Conservation (phyloP, 1,140 invertebrate species). For the Hesperophylax magnus region DNA sequence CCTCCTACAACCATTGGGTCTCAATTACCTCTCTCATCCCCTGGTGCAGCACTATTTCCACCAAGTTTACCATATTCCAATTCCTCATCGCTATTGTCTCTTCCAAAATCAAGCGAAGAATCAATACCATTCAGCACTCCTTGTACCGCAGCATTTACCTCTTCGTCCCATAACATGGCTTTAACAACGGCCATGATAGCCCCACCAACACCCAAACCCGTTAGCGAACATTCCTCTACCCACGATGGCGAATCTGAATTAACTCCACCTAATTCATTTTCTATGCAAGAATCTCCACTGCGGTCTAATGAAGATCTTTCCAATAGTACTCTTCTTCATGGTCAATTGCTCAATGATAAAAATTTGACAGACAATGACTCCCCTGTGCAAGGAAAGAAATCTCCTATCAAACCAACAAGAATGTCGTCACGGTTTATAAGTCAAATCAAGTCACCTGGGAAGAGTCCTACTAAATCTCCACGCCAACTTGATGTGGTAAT, state of each 20-base stretch:
- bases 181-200: constrained; percentile 82
- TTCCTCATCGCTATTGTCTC: constrained; percentile 69
- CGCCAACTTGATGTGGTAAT: constrained; percentile 68
- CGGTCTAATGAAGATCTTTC: constrained; percentile 51
- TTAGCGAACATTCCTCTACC: constrained; percentile 63
- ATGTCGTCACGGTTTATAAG: constrained; percentile 75
- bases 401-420: constrained; percentile 77
- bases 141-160: constrained; percentile 82
- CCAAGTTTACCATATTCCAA: constrained; percentile 74
- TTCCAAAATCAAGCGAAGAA: constrained; percentile 73
- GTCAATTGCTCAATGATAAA: constrained; percentile 63
- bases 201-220: constrained; percentile 65
- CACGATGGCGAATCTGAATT: constrained; percentile 63
- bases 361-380: constrained; percentile 56
- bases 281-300: constrained; percentile 61
- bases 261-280: constrained; percentile 64
- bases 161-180: constrained; percentile 83
- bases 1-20: constrained; percentile 71
- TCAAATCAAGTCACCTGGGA: constrained; percentile 76
- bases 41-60: constrained; percentile 65
- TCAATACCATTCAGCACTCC: constrained; percentile 67
- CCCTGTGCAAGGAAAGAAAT: constrained; percentile 72
- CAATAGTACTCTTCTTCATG: constrained; percentile 50
- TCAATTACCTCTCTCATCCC: constrained; percentile 22
- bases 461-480: constrained; percentile 84